A percentile compares a stretch with the other conserved stretches of the same genome.
Evolutionary conservation across 2,113 vertebrate genomes (phyloP).

Genomic region (Ceuthmochares aereus): DNA sequence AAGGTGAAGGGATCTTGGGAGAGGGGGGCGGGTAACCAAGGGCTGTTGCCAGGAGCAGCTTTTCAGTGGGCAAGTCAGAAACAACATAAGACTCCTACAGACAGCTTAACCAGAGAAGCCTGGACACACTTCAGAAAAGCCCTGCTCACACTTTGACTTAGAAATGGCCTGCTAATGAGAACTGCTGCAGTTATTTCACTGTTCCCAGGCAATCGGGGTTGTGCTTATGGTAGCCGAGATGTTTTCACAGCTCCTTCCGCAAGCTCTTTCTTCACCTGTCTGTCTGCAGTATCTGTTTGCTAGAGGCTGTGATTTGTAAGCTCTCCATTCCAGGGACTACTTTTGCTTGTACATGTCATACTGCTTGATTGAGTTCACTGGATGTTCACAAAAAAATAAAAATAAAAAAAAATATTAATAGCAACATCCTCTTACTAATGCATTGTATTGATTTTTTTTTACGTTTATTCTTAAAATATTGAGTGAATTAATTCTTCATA

Average conservation of each 20-base stretch:
- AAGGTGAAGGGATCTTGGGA: not conserved
- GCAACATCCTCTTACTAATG: not conserved
- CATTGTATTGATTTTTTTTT: not conserved
- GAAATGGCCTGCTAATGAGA: not conserved
- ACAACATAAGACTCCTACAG: not conserved
- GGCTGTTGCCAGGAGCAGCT: not conserved
- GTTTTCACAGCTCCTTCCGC: not conserved
- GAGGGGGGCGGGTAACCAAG: not conserved
- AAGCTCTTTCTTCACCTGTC: not conserved
- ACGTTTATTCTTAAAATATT: not conserved
- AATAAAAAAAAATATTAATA: not conserved
- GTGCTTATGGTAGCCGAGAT: not conserved
- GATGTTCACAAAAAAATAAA: not conserved
- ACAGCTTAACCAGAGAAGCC: not conserved
- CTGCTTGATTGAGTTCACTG: not conserved
- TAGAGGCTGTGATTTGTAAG: not conserved
- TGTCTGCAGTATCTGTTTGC: not conserved
- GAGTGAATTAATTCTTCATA: not conserved
- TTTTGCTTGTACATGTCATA: not conserved
- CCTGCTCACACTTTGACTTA: not conserved
- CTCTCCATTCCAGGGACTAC: accelerated
- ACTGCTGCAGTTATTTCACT: not conserved
- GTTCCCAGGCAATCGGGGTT: not conserved
- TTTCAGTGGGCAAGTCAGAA: not conserved
- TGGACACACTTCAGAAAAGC: not conserved